Conservation (phyloP, 2,797 vertebrate species). For the Erpetoichthys calabaricus region DNA sequence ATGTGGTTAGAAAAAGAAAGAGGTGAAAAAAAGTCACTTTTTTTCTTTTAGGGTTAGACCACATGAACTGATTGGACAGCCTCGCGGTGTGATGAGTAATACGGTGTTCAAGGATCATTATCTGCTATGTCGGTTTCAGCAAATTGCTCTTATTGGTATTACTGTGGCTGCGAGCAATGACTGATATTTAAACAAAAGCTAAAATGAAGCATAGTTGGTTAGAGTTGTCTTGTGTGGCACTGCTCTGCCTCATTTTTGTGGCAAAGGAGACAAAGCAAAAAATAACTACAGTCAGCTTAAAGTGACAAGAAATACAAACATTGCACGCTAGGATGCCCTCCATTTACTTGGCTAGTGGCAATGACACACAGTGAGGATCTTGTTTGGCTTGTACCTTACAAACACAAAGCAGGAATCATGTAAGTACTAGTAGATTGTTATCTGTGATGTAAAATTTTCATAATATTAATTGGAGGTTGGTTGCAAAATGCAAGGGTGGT, state of each 20-base stretch:
- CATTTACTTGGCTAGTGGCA: slow-evolving; percentile 37
- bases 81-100: too few relatives aligned
- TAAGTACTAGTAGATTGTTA: slow-evolving; percentile 32
- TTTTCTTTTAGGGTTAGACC: not conserved
- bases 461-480: slow-evolving; percentile 3
- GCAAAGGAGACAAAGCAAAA: slow-evolving; percentile 2
- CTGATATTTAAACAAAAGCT: slow-evolving; percentile 7
- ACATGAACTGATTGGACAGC: not conserved
- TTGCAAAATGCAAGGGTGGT: not conserved
- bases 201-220: not conserved
- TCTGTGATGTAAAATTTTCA: slow-evolving; percentile 16
- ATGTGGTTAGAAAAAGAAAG: not conserved
- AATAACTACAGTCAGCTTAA: too few relatives aligned
- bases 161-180: slow-evolving; percentile 15
- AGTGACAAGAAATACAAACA: too few relatives aligned
- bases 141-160: slow-evolving; percentile 20
- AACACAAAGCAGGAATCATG: slow-evolving; percentile 28
- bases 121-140: not conserved
- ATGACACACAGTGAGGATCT: slow-evolving; percentile 35
- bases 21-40: slow-evolving; percentile 5
- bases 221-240: slow-evolving; percentile 3
- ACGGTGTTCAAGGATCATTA: not conserved
- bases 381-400: slow-evolving; percentile 24
- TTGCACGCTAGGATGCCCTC: slow-evolving; percentile 38
- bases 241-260: slow-evolving; percentile 3